Base-by-base conservation (phyloP, 2,113 vertebrate species). In the Gracilinanus agilis region DNA sequence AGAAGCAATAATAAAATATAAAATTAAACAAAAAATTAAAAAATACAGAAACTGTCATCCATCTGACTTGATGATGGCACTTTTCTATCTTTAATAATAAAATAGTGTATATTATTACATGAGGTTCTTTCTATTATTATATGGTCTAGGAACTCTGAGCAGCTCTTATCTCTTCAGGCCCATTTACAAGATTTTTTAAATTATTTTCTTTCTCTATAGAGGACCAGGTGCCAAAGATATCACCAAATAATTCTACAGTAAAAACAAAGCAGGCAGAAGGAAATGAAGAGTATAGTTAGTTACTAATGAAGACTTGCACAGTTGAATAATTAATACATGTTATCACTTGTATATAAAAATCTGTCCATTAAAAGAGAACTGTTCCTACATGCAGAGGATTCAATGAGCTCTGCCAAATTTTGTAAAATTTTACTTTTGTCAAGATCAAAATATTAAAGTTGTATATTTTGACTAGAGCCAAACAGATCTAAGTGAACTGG, bases 191-290 rank as follows among this genome's bases (percentile, higher is more conserved):
- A 90, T 88, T 75, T 75, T 83, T n/a, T 40, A 94, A n/a, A 94
- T 54, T 95, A 92, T 95, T 94, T 58, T 40, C 44, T 44, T 13
- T 40, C 88, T 21, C 44, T 97, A 91, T 23, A 93, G 90, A 95
- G 93, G 96, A 91, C 9, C 89, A 91, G 94, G 29, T 90, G 94
- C 88, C 88, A 94, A 95, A 91, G 55, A 0, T 29, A 3, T 58
- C 27, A 61, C 58, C 58, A 58, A 27, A 58, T 58, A 58, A 58
- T 58, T 58, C 56, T 11, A 67, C 2, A 67, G 12, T 29, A 67
- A 67, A 67, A 67, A 34, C 58, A 67, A 67, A 67, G 25, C 3
- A 67, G 27, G 58, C 11, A 67, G 58, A 67, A 67, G 27, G 34
- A 67, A 67, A 34, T 67, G 29, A 67, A 56, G 55, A 56, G 12